Percentiles rank a stretch among this genome's conserved stretches.
phyloP scores from a whole-genome alignment of 23 tunicate species.

The Trididemnum nubilum region DNA sequence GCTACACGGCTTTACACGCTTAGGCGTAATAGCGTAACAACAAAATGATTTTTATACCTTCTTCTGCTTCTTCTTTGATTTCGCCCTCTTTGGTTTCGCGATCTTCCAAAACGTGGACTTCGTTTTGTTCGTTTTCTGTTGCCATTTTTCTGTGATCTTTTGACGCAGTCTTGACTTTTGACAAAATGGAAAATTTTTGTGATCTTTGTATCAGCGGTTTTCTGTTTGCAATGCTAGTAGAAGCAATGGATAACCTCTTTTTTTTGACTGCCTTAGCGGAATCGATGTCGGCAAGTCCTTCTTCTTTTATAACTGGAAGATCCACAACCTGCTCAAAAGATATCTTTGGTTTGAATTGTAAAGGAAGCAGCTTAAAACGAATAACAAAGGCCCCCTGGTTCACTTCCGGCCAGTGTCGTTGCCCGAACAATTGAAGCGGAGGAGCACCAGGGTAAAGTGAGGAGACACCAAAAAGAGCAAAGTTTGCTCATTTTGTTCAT shows the following conservation, averaged over 20 bases:
- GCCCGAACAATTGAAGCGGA: too few relatives aligned
- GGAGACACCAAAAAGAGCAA: too few relatives aligned
- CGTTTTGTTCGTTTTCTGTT: not conserved
- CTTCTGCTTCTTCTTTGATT: not conserved
- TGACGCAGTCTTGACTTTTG: not conserved
- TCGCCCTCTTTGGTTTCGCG: not conserved
- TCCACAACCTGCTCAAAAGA: conserved; percentile 36
- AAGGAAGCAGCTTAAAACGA: too few relatives aligned
- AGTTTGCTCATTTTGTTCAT: not conserved
- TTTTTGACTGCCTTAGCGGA: not conserved
- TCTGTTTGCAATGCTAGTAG: not conserved
- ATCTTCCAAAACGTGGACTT: not conserved
- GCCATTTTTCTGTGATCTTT: not conserved
- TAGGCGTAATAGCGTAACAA: too few relatives aligned
- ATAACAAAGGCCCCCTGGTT: too few relatives aligned
- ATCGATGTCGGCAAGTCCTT: conserved; percentile 26
- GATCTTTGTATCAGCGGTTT: not conserved
- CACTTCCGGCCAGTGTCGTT: too few relatives aligned
- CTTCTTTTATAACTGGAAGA: conserved; percentile 45
- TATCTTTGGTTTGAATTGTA: not conserved
- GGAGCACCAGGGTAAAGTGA: too few relatives aligned
- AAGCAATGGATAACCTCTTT: not conserved
- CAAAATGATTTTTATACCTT: too few relatives aligned
- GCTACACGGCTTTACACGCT: too few relatives aligned
- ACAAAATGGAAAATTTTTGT: not conserved